A percentile compares a stretch with the other conserved stretches of the same genome.
Conservation (phyloP, 2,888 invertebrate genomes). For the Protodeltote pygarga region DNA sequence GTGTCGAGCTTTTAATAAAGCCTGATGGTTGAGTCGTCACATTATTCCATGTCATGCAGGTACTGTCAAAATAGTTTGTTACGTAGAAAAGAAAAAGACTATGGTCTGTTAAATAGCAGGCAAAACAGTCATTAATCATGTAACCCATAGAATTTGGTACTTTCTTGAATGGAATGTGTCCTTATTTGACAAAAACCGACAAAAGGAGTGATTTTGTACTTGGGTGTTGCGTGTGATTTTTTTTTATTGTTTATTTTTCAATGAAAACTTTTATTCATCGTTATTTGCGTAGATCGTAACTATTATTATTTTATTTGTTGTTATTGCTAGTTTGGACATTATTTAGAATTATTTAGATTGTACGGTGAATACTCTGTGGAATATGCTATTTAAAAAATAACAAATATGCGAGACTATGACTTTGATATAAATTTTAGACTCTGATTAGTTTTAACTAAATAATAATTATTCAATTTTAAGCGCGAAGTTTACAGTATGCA, state of each 20-base stretch:
- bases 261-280: slow-evolving; percentile 60
- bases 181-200: slow-evolving; percentile 6
- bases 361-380: slow-evolving; percentile 15
- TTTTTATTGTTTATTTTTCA: slow-evolving; percentile 49
- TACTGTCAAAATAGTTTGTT: not conserved
- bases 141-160: not conserved
- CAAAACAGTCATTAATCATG: too few species aligned
- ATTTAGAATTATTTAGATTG: slow-evolving; percentile 39
- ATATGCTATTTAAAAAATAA: slow-evolving; percentile 6
- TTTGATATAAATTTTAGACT: too few species aligned
- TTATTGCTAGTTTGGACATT: slow-evolving; percentile 45
- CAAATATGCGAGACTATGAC: slow-evolving; percentile 13
- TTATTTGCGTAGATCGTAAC: slow-evolving; percentile 55
- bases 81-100: not conserved
- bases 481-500: too few species aligned
- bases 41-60: too few species aligned
- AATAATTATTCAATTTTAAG: too few species aligned
- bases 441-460: too few species aligned
- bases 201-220: slow-evolving; percentile 18
- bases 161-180: slow-evolving; percentile 9
- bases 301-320: slow-evolving; percentile 55
- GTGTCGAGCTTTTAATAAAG: not conserved
- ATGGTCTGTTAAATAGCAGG: too few species aligned
- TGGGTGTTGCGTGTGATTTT: slow-evolving; percentile 52
- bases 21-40: not conserved